Percentiles rank a stretch among this genome's conserved stretches.
Evolutionary conservation across 2,797 vertebrate species (phyloP).

Genomic region (Mergus octosetaceus): DNA sequence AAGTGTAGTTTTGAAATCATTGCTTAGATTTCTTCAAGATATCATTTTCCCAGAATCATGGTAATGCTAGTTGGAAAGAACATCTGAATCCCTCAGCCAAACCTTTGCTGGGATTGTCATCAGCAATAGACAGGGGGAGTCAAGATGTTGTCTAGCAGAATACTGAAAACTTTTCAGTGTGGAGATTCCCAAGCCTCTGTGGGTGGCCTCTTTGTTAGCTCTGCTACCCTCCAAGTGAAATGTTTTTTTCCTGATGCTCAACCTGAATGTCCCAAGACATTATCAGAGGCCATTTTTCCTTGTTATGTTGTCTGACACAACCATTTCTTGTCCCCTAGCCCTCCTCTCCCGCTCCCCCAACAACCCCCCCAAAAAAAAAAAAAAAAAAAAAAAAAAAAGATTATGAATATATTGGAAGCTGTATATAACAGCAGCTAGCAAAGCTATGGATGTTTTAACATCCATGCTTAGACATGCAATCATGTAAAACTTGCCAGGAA

Average conservation of each 20-base stretch:
- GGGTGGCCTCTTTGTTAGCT: background rate
- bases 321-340: background rate
- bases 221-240: background rate
- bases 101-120: background rate
- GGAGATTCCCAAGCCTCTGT: background rate
- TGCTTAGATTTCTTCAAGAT: background rate
- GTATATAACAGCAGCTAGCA: background rate
- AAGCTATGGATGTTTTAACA: background rate
- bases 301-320: background rate
- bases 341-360: too few relatives aligned
- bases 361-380: too few relatives aligned
- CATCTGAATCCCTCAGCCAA: rapidly evolving
- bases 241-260: background rate
- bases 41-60: background rate
- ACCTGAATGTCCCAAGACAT: background rate
- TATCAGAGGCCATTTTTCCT: background rate
- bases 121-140: background rate
- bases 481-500: background rate
- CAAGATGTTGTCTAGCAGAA: background rate
- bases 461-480: rapidly evolving
- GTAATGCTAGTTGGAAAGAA: background rate
- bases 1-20: background rate
- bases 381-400: too few relatives aligned
- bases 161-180: background rate
- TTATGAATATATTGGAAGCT: background rate